Conservation (phyloP, 30 jellyfish, hydroid and myxozoan genomes). For the Aurelia aurita region DNA sequence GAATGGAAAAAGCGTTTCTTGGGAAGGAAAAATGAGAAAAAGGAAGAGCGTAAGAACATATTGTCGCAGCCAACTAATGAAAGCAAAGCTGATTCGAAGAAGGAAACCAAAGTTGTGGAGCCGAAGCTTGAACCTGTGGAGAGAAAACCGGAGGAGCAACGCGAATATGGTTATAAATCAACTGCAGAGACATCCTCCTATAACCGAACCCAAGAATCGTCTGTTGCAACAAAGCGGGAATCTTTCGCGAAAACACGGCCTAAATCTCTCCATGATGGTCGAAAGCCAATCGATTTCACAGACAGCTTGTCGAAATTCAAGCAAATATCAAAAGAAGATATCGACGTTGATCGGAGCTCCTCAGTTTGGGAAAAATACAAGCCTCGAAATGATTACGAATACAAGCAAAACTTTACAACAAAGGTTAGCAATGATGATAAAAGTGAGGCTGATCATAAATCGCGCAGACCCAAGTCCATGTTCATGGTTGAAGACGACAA, state of each 20-base stretch:
- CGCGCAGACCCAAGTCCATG: constrained; percentile 55
- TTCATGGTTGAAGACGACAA: constrained; percentile 53
- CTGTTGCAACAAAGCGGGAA: constrained; percentile 20
- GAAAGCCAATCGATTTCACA: constrained; percentile 4
- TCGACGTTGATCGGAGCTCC: background rate
- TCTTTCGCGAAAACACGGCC: constrained; percentile 53
- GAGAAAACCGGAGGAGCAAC: constrained; percentile 7
- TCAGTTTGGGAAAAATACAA: constrained; percentile 51
- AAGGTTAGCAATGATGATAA: constrained; percentile 7
- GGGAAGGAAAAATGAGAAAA: constrained; percentile 3
- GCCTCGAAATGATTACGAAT: constrained; percentile 27
- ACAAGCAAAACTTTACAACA: background rate
- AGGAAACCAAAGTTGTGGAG: background rate
- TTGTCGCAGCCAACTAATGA: background rate
- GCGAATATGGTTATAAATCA: constrained; percentile 19
- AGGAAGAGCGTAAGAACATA: background rate
- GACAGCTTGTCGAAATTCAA: constrained; percentile 48
- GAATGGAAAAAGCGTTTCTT: background rate
- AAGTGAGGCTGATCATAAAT: background rate
- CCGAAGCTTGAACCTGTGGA: background rate
- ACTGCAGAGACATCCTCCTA: background rate
- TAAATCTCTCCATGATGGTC: constrained; percentile 50
- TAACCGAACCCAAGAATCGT: background rate
- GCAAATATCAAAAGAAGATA: constrained; percentile 11
- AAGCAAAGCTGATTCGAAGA: background rate